Evolutionary conservation across 2,797 vertebrate genomes (phyloP), one percentile per base, ranked within the genome.

Genomic region (Smutsia gigantea): DNA sequence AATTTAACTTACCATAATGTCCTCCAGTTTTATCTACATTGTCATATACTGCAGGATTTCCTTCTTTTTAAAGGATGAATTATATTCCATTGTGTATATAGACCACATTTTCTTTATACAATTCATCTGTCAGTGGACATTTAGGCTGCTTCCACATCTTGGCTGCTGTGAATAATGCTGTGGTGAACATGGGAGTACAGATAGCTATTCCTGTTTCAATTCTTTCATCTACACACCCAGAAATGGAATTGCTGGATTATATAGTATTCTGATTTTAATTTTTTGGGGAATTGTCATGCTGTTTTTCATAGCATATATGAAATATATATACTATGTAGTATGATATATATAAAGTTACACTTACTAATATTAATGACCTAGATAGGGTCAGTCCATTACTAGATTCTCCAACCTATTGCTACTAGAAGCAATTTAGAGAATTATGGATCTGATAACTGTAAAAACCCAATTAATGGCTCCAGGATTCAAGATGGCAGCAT

Each of bases 31-130:
- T 53, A 59, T 17, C 9, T 42, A 42, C 42, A 42, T 42, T 42
- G 42, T 42, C 42, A 42, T 42, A 42, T 42, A 42, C 77, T 77
- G 49, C 49, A 53, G 49, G 5, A 4, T 23, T 14, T 7, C 49
- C 3, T 2, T n/a, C 49, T 23, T 34, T 53, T 53, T 34, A 7
- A 14, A 34, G 31, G 72, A 46, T 15, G 31, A 25, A 19, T 34
- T 14, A 5, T 2, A n/a, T 14, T 53, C 31, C 49, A 5, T 13
- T 14, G 19, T 7, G 29, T 53, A 14, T 53, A 12, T 23, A 0
- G 42, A n/a, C 63, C 63, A 27, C 42, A 53, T 46, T 46, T 68
- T 46, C 87, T 90, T 21, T 23, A 79, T 49, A 21, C 10, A n/a
- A 7, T 46, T 34, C 15, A 27, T 9, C 74, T 46, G 83, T 71